Conservation (phyloP, 2,888 invertebrate species). For the Erpobdella octoculata region DNA sequence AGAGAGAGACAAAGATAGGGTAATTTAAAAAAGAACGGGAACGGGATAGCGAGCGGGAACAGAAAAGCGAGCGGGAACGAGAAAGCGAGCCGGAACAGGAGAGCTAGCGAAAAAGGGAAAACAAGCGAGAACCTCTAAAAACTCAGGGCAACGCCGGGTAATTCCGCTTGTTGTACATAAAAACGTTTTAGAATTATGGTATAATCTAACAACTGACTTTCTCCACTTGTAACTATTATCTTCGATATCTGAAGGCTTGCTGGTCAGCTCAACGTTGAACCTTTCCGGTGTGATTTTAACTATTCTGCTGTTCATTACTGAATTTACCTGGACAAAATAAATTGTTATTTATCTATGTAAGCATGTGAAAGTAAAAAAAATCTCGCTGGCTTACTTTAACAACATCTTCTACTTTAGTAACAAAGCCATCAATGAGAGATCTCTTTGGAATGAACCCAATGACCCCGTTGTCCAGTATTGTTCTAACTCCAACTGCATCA, state of each 20-base stretch:
- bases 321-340: slow-evolving; percentile 42
- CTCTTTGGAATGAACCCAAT: slow-evolving; percentile 87
- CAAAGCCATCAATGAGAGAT: slow-evolving; percentile 84
- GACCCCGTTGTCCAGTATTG: slow-evolving; percentile 77
- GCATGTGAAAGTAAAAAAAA: neutral
- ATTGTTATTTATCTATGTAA: neutral
- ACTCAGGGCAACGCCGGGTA: neutral
- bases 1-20: too few relatives aligned
- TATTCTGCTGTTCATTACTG: slow-evolving; percentile 64
- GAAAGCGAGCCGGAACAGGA: too few relatives aligned
- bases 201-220: slow-evolving; percentile 41
- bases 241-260: slow-evolving; percentile 79
- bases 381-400: slow-evolving; percentile 61
- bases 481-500: slow-evolving; percentile 81
- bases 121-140: too few relatives aligned
- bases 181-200: neutral
- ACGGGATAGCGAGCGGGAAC: too few relatives aligned
- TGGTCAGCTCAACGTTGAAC: slow-evolving; percentile 75
- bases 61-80: too few relatives aligned
- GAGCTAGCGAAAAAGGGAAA: too few relatives aligned
- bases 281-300: slow-evolving; percentile 91
- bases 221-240: slow-evolving; percentile 86
- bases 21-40: too few relatives aligned
- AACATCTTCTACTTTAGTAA: slow-evolving; percentile 82
- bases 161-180: neutral